A percentile compares a stretch with the other conserved stretches of the same genome.
Conservation (phyloP, 2,888 invertebrate genomes). For the Andrena praecox region DNA sequence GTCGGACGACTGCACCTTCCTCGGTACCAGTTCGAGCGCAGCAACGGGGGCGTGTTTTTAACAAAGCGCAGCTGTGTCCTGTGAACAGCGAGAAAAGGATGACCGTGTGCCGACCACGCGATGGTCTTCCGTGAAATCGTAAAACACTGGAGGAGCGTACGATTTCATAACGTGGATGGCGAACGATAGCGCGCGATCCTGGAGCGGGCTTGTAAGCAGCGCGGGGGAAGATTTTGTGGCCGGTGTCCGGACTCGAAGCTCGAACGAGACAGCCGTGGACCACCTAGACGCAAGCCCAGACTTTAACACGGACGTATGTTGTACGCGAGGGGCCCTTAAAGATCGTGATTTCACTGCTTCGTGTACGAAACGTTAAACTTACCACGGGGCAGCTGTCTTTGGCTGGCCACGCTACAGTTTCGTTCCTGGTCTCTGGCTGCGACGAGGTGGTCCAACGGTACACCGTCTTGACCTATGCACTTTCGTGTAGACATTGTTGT, state of each 20-base stretch:
- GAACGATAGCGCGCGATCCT: constrained; percentile 30
- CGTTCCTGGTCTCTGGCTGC: constrained; percentile 43
- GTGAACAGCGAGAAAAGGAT: neutral
- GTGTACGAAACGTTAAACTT: constrained; percentile 67
- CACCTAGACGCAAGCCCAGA: constrained; percentile 54
- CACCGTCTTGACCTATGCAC: constrained; percentile 54
- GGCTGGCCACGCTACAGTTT: constrained; percentile 55
- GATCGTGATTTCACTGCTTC: constrained; percentile 67
- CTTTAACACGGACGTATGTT: constrained; percentile 60
- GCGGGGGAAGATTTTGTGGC: constrained; percentile 41
- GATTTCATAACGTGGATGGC: constrained; percentile 44
- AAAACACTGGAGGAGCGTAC: constrained; percentile 42
- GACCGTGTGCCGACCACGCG: neutral
- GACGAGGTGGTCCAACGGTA: constrained; percentile 63
- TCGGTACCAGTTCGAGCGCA: neutral
- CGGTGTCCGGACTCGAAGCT: constrained; percentile 25
- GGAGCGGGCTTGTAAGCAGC: constrained; percentile 15
- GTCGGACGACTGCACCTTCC: neutral
- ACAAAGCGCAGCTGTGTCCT: neutral
- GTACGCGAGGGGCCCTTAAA: constrained; percentile 55
- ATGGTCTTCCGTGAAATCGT: constrained; percentile 45
- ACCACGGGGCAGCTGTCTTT: constrained; percentile 48
- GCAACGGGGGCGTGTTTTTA: neutral
- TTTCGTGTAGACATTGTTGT: constrained; percentile 57
- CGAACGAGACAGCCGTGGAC: constrained; percentile 47